Evolutionary conservation across 2,797 vertebrate genomes (phyloP), one percentile per base, ranked within the genome.

Genomic region (Falco columbarius): DNA sequence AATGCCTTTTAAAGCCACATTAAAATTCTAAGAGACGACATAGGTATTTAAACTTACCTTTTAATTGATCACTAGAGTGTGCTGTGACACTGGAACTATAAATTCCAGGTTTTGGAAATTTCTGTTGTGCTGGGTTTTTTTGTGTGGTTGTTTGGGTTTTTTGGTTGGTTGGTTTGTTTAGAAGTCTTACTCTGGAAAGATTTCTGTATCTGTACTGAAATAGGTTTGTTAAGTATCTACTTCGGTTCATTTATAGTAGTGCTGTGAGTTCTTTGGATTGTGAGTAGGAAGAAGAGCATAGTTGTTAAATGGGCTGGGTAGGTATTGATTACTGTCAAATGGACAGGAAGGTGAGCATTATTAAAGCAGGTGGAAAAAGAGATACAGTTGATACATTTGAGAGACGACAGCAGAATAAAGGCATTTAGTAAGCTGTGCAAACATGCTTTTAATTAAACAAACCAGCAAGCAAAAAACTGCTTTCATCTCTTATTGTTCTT

Each of bases 41-140:
- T 4, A 55, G 40, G 7, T 65, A 54, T 59, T 92, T 73, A 81
- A 76, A 72, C 24, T 81, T 75, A 46, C 3, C 58, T 59, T 89
- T 59, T 88, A 70, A 66, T 52, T 96, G 79, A 56, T 97, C 49
- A 7, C 89, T 98, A 97, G 97, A 94, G 93, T 93, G 90, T 97
- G 92, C 94, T 97, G 4, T 97, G 92, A 92, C 81, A 89, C 70
- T 90, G 88, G 22, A 77, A 38, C 62, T 96, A 32, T 91, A 92
- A 68, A 90, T 75, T 63, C 27, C 17, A 73, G 22, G 6, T 72
- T 85, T 46, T 24, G 36, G 62, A 89, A 81, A 36, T 51, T 54
- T 22, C 54, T 51, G 3, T 27, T 90, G 30, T 65, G 44, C 4
- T 58, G 22, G 7, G 2, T 2, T 27, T 9, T 52, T 73, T 80